phyloP scores from a whole-genome alignment of 2,113 vertebrate species.

The Chlamydotis undulata region DNA sequence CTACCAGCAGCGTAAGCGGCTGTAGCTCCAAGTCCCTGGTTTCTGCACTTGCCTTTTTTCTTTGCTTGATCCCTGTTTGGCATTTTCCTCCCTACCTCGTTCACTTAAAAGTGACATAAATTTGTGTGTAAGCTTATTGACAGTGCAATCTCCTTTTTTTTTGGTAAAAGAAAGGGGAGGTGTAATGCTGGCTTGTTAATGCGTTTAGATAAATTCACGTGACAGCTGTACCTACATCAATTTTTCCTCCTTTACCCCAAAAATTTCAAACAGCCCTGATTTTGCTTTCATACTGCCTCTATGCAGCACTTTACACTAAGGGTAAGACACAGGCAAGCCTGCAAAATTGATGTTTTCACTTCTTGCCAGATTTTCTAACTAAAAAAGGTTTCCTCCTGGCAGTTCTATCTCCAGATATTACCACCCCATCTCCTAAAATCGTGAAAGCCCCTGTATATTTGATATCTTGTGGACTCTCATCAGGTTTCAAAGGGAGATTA shows the following conservation, averaged over 20 bases:
- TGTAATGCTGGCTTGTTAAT: rapidly evolving
- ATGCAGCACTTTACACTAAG: not conserved
- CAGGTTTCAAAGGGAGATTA: constrained; percentile 36
- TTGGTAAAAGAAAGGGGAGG: not conserved
- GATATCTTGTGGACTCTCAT: not conserved
- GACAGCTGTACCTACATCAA: not conserved
- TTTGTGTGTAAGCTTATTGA: not conserved
- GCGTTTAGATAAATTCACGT: rapidly evolving
- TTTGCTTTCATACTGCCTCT: not conserved
- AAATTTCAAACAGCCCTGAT: not conserved
- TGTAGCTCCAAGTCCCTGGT: not conserved
- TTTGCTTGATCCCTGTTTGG: not conserved
- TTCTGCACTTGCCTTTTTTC: too few relatives aligned
- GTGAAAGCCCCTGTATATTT: constrained; percentile 4
- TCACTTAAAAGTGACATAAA: not conserved
- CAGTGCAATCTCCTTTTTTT: not conserved
- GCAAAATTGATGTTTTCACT: constrained; percentile 1
- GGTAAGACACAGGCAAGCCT: not conserved
- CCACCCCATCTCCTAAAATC: not conserved
- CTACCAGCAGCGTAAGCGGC: rapidly evolving
- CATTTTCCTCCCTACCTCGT: not conserved
- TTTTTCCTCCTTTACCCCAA: not conserved
- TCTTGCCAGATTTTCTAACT: not conserved
- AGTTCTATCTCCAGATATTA: not conserved
- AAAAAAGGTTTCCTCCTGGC: constrained; percentile 6